Conservation (phyloP, 1,140 invertebrate species). For the Apis florea region DNA sequence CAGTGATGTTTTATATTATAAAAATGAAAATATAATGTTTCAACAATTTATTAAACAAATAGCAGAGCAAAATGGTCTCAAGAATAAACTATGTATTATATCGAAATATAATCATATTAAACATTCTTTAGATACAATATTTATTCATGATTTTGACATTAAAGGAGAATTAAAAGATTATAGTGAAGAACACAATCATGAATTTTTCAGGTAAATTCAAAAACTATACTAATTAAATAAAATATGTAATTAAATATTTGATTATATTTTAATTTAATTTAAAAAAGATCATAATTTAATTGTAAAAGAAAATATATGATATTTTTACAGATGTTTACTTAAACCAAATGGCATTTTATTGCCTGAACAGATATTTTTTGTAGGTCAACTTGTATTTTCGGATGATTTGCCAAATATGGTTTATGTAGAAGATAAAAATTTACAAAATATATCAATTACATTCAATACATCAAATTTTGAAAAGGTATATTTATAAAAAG, state of each 20-base stretch:
- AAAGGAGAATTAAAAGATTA: slow-evolving; percentile 71
- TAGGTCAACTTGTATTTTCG: slow-evolving; percentile 70
- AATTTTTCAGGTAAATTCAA: slow-evolving; percentile 62
- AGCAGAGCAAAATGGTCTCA: slow-evolving; percentile 59
- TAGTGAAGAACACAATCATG: slow-evolving; percentile 58
- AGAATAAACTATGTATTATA: slow-evolving; percentile 58
- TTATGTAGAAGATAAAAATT: slow-evolving; percentile 66
- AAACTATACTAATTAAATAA: slow-evolving; percentile 1
- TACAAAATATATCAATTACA: slow-evolving; percentile 47
- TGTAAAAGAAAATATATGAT: slow-evolving; percentile 29
- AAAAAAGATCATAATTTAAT: slow-evolving; percentile 33
- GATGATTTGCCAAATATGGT: slow-evolving; percentile 71
- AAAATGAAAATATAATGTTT: slow-evolving; percentile 59
- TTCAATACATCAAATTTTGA: slow-evolving; percentile 36
- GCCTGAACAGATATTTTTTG: slow-evolving; percentile 74
- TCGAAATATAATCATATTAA: slow-evolving; percentile 59
- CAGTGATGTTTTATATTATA: slow-evolving; percentile 66
- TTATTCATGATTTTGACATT: slow-evolving; percentile 71
- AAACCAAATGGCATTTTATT: slow-evolving; percentile 72
- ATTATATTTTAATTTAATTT: slow-evolving; percentile 25
- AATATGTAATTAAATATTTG: neutral
- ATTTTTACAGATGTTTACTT: slow-evolving; percentile 60
- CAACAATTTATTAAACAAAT: slow-evolving; percentile 63
- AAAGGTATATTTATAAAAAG: slow-evolving; percentile 50
- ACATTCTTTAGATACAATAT: slow-evolving; percentile 60